These are phyloP conservation scores for Gorsachius goisagi DNA, from an alignment of 2,113 vertebrate species.

Conservation along the genomic window DNA sequence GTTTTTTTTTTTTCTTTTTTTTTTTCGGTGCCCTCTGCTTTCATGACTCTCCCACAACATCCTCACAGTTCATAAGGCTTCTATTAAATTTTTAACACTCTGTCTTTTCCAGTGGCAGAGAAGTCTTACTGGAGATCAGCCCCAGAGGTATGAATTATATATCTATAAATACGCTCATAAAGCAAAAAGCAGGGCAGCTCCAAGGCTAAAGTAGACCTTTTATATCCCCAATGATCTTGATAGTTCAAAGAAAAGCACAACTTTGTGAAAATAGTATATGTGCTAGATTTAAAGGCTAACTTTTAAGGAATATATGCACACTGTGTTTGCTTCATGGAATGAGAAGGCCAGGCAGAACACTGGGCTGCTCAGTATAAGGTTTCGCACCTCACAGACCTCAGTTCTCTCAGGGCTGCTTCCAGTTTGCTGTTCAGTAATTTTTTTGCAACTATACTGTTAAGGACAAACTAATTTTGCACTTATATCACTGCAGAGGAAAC, in stretches of 20 bases:
- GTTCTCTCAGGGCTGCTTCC: background rate
- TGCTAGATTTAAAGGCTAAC: slow-evolving; percentile 50
- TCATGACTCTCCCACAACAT: slow-evolving; percentile 45
- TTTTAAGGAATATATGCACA: slow-evolving; percentile 40
- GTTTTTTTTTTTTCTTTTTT: background rate
- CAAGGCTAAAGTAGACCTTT: slow-evolving; percentile 70
- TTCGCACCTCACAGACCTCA: background rate
- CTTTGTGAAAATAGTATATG: slow-evolving; percentile 26
- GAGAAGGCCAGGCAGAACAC: background rate
- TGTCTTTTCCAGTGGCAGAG: slow-evolving; percentile 67
- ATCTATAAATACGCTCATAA: slow-evolving; percentile 76
- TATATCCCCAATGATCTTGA: slow-evolving; percentile 60
- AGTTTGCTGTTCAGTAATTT: background rate
- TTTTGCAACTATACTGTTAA: background rate
- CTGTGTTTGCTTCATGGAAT: background rate
- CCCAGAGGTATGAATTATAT: slow-evolving; percentile 76
- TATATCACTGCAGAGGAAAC: background rate
- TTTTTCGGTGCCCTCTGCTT: slow-evolving; percentile 18
- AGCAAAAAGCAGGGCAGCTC: slow-evolving; percentile 69
- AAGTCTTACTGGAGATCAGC: slow-evolving; percentile 66
- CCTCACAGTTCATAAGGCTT: slow-evolving; percentile 62
- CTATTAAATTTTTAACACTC: slow-evolving; percentile 71
- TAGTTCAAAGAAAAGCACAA: slow-evolving; percentile 66
- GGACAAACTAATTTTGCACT: background rate
- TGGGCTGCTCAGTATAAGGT: background rate